These are phyloP conservation scores for Watsonalla cultraria DNA, from an alignment of 2,888 invertebrate species.

Conservation along the genomic window DNA sequence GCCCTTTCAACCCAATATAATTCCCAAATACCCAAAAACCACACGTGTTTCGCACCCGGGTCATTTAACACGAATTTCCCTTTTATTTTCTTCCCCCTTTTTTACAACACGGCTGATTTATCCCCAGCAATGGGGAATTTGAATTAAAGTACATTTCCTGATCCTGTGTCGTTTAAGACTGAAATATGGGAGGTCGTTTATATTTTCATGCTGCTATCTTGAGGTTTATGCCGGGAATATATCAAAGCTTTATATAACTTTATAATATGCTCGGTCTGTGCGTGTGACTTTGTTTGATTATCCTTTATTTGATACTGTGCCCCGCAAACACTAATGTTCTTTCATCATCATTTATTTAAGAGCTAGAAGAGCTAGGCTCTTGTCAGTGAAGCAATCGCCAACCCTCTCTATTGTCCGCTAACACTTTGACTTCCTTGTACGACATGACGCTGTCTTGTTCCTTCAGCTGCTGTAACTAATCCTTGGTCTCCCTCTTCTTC, in stretches of 20 bases:
- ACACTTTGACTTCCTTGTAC: too few relatives aligned
- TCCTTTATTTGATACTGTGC: too few relatives aligned
- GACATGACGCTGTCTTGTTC: too few relatives aligned
- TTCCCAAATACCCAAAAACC: conserved; percentile 10
- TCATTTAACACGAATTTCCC: conserved; percentile 21
- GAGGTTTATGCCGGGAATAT: neutral
- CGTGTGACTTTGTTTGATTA: too few relatives aligned
- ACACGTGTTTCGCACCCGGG: conserved; percentile 21
- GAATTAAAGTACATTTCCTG: conserved; percentile 34
- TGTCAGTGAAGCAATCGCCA: too few relatives aligned
- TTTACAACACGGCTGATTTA: conserved; percentile 28
- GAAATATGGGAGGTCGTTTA: conserved; percentile 1
- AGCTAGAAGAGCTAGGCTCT: too few relatives aligned
- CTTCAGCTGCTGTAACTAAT: too few relatives aligned
- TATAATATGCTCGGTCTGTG: too few relatives aligned
- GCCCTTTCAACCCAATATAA: neutral
- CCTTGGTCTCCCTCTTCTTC: too few relatives aligned
- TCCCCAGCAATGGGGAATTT: conserved; percentile 31
- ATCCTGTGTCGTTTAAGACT: conserved; percentile 3
- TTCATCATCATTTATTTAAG: too few relatives aligned
- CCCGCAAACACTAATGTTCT: too few relatives aligned
- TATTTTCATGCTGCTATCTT: conserved; percentile 1
- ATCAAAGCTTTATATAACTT: neutral
- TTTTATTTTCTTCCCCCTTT: conserved; percentile 10
- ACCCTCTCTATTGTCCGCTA: too few relatives aligned